A percentile compares a stretch with the other conserved stretches of the same genome.
Conservation (phyloP, 2,113 vertebrate species). For the Callaeas wilsoni region DNA sequence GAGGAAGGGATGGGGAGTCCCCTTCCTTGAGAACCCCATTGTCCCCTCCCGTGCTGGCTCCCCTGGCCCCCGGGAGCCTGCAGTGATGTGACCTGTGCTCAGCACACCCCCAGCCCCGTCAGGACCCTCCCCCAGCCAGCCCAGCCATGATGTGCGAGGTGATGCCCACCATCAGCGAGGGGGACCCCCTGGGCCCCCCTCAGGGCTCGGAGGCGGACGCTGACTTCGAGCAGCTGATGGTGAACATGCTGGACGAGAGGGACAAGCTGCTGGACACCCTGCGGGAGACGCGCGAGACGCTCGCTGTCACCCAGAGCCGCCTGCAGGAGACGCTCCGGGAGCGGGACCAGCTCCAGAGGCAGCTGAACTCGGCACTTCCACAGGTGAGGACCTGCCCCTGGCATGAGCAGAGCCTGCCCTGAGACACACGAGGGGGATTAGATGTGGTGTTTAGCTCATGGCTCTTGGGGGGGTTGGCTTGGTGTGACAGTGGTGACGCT, state of each 20-base stretch:
- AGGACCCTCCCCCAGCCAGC: background rate
- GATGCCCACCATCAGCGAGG: slow-evolving; percentile 97
- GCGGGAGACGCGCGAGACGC: slow-evolving; percentile 90
- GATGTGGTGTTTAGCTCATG: background rate
- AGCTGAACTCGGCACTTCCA: slow-evolving; percentile 90
- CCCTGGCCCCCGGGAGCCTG: background rate
- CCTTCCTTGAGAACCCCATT: background rate
- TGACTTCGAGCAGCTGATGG: slow-evolving; percentile 98
- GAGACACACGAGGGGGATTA: background rate
- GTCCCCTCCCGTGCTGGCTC: background rate
- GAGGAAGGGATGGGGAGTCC: background rate
- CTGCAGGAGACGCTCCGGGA: slow-evolving; percentile 93
- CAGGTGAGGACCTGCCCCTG: slow-evolving; percentile 78
- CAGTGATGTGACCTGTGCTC: slow-evolving; percentile 13
- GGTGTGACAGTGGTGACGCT: background rate
- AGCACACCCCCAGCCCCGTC: background rate
- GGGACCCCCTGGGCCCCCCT: slow-evolving; percentile 86
- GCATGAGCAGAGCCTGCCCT: background rate
- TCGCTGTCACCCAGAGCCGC: slow-evolving; percentile 85
- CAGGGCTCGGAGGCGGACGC: slow-evolving; percentile 85
- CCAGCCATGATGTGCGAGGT: slow-evolving; percentile 93
- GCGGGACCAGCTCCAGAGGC: slow-evolving; percentile 92
- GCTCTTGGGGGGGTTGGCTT: background rate
- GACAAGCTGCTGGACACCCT: slow-evolving; percentile 96
- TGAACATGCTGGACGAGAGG: slow-evolving; percentile 97